Base-by-base conservation (phyloP, 2,888 invertebrate species). In the Helicoverpa assulta region DNA sequence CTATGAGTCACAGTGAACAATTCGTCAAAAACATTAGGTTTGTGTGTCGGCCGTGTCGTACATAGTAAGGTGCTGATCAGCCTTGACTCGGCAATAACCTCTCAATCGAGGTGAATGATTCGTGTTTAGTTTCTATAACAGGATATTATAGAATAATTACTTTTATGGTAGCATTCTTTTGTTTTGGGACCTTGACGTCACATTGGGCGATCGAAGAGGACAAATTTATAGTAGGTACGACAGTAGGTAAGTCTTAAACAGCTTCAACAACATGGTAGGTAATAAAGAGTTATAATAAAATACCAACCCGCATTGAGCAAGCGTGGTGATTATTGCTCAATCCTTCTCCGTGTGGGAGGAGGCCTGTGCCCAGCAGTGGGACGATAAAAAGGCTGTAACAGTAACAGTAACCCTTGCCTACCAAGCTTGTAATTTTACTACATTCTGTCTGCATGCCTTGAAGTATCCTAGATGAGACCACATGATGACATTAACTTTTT, bases 21-120 rank as follows among this genome's bases (percentile, higher is more conserved):
- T 86, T 76, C 78, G 82, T 87, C 85, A 84, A 88, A 87, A 85
- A 81, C 85, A 83, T 89, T 86, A 84, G 85, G 86, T 89, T 90
- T 89, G 75, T 82, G 83, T 91, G 90, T 85, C 88, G 81, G 66
- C 76, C 67, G 81, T 84, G 86, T 67, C 68, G 54, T 78, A 87
- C 90, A 90, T 92, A 90, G 86, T 88, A 90, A 91, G 62, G 70
- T 58, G 70, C 61, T 71, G 78, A 83, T 86, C 87, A 87, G 80
- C 91, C 89, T 91, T 91, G 88, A 88, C 88, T 90, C 78, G 78
- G 54, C 81, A 85, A 74, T 77, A 81, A 83, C 81, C 81, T 85
- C 85, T 79, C 55, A 64, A 67, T 79, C 80, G 87, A 88, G 85
- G 86, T 88, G 85, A 89, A 86, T 67, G 84, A 87, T 85, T 86